A percentile compares a stretch with the other conserved stretches of the same genome.
These are phyloP conservation scores for Psylliodes chrysocephalus DNA, from an alignment of 2,888 invertebrate species.

Conservation along the genomic window DNA sequence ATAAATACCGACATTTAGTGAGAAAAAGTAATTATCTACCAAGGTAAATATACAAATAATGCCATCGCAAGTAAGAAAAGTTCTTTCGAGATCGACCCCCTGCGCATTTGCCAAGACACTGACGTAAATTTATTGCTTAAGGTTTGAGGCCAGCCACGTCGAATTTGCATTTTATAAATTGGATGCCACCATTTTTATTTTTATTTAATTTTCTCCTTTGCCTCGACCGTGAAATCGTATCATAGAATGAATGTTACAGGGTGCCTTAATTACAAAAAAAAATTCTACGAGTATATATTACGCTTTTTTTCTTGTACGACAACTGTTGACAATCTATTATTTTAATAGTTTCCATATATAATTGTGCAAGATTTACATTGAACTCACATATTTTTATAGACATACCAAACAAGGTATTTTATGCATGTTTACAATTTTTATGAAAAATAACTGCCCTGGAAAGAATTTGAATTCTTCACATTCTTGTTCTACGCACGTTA, in stretches of 20 bases:
- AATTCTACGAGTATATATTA: too few species aligned
- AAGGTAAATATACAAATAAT: slow-evolving; percentile 10
- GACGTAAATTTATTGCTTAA: slow-evolving; percentile 59
- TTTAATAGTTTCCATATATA: too few species aligned
- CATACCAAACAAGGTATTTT: too few species aligned
- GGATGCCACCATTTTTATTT: slow-evolving; percentile 33
- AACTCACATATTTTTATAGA: too few species aligned
- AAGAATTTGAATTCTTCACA: too few species aligned
- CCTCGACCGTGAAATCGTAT: slow-evolving; percentile 23
- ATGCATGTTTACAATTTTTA: too few species aligned
- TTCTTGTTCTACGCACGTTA: too few species aligned
- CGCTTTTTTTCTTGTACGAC: too few species aligned
- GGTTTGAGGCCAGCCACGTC: slow-evolving; percentile 53
- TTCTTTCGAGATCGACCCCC: slow-evolving; percentile 55
- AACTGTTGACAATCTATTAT: too few species aligned
- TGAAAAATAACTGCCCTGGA: too few species aligned
- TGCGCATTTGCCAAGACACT: slow-evolving; percentile 55
- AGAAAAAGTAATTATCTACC: slow-evolving; percentile 7
- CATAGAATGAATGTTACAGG: slow-evolving; percentile 20
- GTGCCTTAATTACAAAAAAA: slow-evolving; percentile 17
- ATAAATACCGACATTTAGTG: background rate
- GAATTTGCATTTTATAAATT: slow-evolving; percentile 53
- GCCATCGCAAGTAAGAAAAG: slow-evolving; percentile 24
- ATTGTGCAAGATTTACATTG: too few species aligned
- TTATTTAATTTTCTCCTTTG: slow-evolving; percentile 20